These are phyloP conservation scores for Xiphydria camelus DNA, from an alignment of 2,888 invertebrate species.

Conservation along the genomic window DNA sequence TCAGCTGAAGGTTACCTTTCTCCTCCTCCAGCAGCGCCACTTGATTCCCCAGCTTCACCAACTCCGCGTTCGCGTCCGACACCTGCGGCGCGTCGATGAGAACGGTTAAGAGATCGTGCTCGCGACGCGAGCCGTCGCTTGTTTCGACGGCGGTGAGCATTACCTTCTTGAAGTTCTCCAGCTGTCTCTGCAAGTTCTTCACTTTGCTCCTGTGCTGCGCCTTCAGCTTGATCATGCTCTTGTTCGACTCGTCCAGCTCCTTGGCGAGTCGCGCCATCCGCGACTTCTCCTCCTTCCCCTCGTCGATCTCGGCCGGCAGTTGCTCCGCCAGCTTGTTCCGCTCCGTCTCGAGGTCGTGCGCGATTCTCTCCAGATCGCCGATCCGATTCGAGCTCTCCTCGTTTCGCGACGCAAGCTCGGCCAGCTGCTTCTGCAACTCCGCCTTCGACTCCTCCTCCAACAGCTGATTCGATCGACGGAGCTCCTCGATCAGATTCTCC, in stretches of 20 bases:
- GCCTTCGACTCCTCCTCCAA: constrained; percentile 44
- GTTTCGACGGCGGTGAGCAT: too few species aligned
- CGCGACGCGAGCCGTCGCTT: too few species aligned
- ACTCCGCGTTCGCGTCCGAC: constrained; percentile 70
- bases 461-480: constrained; percentile 46
- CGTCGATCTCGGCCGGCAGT: constrained; percentile 29
- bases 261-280: constrained; percentile 64
- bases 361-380: constrained; percentile 39
- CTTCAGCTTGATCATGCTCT: constrained; percentile 76
- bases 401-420: constrained; percentile 39
- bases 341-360: constrained; percentile 41
- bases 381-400: constrained; percentile 43
- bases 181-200: constrained; percentile 76
- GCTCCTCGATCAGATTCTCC: constrained; percentile 48
- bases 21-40: constrained; percentile 87
- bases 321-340: constrained; percentile 31
- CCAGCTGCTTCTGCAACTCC: constrained; percentile 41
- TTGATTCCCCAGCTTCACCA: constrained; percentile 71
- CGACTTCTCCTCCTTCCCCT: constrained; percentile 40
- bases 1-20: constrained; percentile 87
- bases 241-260: constrained; percentile 75
- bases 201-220: constrained; percentile 72
- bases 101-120: too few species aligned
- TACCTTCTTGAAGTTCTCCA: constrained; percentile 56
- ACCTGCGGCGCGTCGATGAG: constrained; percentile 57